These are phyloP conservation scores for Peromyscus melanophrys DNA, from an alignment of 2,797 vertebrate genomes.

Conservation along the genomic window DNA sequence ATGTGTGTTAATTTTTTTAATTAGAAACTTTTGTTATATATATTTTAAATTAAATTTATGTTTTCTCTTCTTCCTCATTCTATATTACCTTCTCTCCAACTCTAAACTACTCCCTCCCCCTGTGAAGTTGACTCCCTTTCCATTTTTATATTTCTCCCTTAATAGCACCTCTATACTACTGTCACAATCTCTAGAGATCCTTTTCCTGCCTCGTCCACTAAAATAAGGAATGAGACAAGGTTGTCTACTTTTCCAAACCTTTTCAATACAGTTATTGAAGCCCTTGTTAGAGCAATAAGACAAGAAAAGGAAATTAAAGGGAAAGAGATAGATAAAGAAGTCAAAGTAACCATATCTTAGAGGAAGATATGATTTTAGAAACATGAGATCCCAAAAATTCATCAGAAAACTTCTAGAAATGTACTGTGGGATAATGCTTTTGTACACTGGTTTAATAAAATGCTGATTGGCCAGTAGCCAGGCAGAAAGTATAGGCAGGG, in stretches of 20 bases:
- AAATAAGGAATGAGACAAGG: too few species aligned
- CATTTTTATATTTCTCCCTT: not conserved
- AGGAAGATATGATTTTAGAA: not conserved
- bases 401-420: not conserved
- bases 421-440: not conserved
- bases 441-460: too few species aligned
- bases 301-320: too few species aligned
- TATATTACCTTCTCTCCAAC: not conserved
- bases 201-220: not conserved
- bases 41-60: not conserved
- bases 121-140: not conserved
- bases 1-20: not conserved
- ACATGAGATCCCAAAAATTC: not conserved
- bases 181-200: not conserved
- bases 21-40: not conserved
- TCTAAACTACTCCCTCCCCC: not conserved
- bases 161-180: not conserved
- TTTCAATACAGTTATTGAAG: too few species aligned
- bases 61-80: not conserved
- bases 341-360: not conserved
- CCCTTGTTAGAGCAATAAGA: too few species aligned
- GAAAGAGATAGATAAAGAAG: not conserved
- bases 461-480: too few species aligned
- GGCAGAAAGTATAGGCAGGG: too few species aligned
- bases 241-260: too few species aligned